Evolutionary conservation across 2,888 invertebrate species (phyloP).

Genomic region (Lysandra coridon): DNA sequence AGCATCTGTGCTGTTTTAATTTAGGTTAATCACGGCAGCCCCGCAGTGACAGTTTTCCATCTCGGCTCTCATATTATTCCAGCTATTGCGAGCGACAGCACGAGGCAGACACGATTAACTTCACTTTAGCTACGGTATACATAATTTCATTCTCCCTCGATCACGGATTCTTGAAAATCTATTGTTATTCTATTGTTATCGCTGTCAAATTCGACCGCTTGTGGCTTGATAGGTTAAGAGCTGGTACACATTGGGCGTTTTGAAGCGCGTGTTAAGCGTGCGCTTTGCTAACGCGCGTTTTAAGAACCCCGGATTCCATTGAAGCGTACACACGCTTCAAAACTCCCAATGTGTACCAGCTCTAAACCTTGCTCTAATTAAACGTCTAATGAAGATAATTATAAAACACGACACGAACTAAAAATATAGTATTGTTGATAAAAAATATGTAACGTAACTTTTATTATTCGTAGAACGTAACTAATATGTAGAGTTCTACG

Average conservation of each 20-base stretch:
- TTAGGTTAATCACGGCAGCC: slow-evolving; percentile 15
- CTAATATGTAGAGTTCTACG: not conserved
- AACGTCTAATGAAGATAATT: not conserved
- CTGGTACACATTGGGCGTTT: too few relatives aligned
- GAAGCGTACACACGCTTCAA: too few relatives aligned
- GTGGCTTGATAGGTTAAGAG: too few relatives aligned
- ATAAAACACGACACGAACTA: not conserved
- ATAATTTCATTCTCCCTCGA: not conserved
- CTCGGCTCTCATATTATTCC: not conserved
- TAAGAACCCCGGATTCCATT: too few relatives aligned
- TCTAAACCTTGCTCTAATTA: not conserved
- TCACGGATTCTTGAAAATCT: too few relatives aligned
- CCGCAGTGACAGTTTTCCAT: not conserved
- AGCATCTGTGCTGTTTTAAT: slow-evolving; percentile 17
- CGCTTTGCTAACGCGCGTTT: too few relatives aligned
- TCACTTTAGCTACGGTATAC: not conserved
- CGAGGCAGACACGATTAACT: not conserved
- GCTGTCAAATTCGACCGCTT: too few relatives aligned
- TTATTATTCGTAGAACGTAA: not conserved
- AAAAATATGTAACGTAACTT: not conserved
- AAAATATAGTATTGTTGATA: not conserved
- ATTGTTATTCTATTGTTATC: too few relatives aligned
- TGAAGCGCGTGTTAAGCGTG: too few relatives aligned
- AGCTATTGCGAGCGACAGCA: not conserved
- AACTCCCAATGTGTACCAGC: too few relatives aligned